Base-by-base conservation (phyloP, 1,140 invertebrate species). In the Pseudomyrmex flavicornis region DNA sequence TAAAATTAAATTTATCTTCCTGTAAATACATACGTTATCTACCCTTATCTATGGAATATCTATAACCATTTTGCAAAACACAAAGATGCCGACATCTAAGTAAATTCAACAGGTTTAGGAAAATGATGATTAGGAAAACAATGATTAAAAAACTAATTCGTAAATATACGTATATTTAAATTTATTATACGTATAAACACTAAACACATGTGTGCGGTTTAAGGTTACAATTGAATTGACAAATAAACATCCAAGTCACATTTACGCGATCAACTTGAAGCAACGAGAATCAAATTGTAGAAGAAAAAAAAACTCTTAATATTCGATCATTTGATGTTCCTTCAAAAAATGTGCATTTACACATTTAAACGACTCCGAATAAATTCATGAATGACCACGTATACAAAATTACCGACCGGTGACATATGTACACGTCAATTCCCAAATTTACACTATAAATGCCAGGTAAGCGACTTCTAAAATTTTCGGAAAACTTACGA, bases 371-470 rank as follows among this genome's bases (percentile, higher is more conserved):
- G 46, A 50, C n/a, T 13, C 75, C 35, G 15, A 12, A 13, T 62
- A 68, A 10, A 61, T n/a, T 17, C 61, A 69, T 15, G 50, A 79
- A 10, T 84, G 88, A 84, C 87, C 87, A 89, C 88, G 88, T 89
- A 89, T 75, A 89, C 87, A 89, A 88, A 86, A 89, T 86, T 88
- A 89, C 88, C 84, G 87, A 87, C 88, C 88, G 88, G 88, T 73
- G 75, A 88, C 74, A 89, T 86, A 84, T 79, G 74, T 58, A 68
- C 46, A 88, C 58, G 61, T 76, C 85, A 8, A 48, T 63, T 87
- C 5, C 56, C 72, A 68, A 44, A 74, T 84, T 54, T 61, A 70
- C 9, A 62, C 3, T 74, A 66, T 61, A 62, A 4, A 15, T 50
- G 54, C 50, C 26, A 54, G 9, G 1, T 59, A 35, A 44, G 69